Conservation (phyloP, 1,140 invertebrate genomes). For the Oedothorax gibbosus region DNA sequence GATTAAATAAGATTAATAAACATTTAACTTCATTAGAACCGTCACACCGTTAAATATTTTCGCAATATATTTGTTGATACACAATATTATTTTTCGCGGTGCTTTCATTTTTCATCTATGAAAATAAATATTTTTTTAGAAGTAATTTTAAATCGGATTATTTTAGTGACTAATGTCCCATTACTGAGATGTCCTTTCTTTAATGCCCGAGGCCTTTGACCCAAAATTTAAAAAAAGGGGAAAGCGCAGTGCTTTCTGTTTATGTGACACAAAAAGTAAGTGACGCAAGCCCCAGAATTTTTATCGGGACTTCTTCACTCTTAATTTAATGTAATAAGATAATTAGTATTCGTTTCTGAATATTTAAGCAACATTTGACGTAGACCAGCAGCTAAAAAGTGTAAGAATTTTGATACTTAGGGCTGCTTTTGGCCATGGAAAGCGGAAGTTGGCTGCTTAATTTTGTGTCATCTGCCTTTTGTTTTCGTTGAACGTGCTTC, state of each 20-base stretch:
- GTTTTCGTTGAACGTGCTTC: conserved; percentile 34
- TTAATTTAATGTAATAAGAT: conserved; percentile 29
- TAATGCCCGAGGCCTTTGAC: conserved; percentile 23
- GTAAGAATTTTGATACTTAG: background rate
- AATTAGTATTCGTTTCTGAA: conserved; percentile 29
- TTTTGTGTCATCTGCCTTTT: conserved; percentile 9
- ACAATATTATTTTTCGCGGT: too few relatives aligned
- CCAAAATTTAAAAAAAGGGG: conserved; percentile 4
- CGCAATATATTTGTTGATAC: too few relatives aligned
- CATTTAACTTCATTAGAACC: too few relatives aligned
- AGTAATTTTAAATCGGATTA: too few relatives aligned
- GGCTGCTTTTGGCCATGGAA: background rate
- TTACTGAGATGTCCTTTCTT: conserved; percentile 9
- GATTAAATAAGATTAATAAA: too few relatives aligned
- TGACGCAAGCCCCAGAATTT: conserved; percentile 27
- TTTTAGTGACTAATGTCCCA: too few relatives aligned
- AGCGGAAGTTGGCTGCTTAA: background rate
- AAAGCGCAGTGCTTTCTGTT: conserved; percentile 13
- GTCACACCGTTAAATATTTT: too few relatives aligned
- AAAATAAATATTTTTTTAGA: too few relatives aligned
- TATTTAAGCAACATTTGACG: background rate
- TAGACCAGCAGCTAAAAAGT: conserved; percentile 6
- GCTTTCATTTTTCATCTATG: too few relatives aligned
- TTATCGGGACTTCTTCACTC: conserved; percentile 20
- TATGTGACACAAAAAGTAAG: conserved; percentile 38